phyloP scores from a whole-genome alignment of 1,140 invertebrate species.

The Caenorhabditis tropicalis region DNA sequence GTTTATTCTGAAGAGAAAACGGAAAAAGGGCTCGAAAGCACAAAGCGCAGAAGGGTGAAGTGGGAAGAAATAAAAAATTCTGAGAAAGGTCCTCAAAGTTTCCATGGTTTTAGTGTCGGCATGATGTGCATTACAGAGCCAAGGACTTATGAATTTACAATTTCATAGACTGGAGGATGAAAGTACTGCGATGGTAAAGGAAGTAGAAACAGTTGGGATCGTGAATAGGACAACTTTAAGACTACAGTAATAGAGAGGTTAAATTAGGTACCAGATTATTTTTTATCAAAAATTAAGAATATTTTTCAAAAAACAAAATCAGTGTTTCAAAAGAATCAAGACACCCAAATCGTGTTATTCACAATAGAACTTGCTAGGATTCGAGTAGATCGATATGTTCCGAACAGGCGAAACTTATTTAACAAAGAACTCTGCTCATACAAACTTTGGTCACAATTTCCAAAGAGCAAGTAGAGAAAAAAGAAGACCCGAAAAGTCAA shows the following conservation, averaged over 20 bases:
- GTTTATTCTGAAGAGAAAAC: not conserved
- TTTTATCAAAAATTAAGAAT: no score
- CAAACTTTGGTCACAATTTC: conserved; percentile 8
- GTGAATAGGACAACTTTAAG: no score
- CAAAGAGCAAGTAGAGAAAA: conserved; percentile 1
- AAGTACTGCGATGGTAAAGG: no score
- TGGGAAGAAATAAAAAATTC: not conserved
- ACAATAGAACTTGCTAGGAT: no score
- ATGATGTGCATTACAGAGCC: not conserved
- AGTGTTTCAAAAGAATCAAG: no score
- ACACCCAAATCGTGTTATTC: no score
- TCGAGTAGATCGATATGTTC: no score
- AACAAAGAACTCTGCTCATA: not conserved
- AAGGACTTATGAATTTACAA: not conserved
- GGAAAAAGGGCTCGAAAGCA: not conserved
- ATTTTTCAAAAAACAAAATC: no score
- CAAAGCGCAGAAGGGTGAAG: not conserved
- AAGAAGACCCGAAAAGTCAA: conserved; percentile 9
- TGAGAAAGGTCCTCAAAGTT: not conserved
- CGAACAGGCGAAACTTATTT: not conserved
- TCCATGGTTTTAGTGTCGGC: not conserved
- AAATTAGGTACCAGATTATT: no score
- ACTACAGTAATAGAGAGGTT: no score
- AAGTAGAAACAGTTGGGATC: no score
- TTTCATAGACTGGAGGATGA: not conserved